These are phyloP conservation scores for Drosophila parvula DNA, from an alignment of 1,140 invertebrate species.

Conservation along the genomic window DNA sequence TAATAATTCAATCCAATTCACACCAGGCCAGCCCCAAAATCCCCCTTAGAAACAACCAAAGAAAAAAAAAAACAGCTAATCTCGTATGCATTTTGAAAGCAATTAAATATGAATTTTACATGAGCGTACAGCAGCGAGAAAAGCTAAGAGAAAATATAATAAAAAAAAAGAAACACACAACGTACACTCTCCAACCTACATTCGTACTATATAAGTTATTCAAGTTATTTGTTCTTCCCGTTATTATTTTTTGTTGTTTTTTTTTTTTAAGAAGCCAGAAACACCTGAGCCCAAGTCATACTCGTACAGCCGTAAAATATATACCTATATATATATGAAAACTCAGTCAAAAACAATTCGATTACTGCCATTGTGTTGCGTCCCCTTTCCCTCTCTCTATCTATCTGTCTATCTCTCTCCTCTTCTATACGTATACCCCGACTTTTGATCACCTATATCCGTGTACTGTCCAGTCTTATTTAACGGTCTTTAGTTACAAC, in stretches of 20 bases:
- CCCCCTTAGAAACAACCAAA: conserved; percentile 13
- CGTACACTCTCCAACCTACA: conserved; percentile 46
- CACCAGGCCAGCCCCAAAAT: conserved; percentile 21
- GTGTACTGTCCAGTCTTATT: conserved; percentile 48
- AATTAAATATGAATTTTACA: conserved; percentile 70
- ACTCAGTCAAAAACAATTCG: conserved; percentile 51
- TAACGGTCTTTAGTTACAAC: conserved; percentile 32
- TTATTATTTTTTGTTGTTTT: background rate
- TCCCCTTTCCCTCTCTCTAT: conserved; percentile 41
- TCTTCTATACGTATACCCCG: conserved; percentile 31
- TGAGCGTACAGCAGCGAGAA: conserved; percentile 42
- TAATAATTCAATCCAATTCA: conserved; percentile 39
- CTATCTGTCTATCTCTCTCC: conserved; percentile 30
- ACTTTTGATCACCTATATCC: conserved; percentile 48
- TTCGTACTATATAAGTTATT: conserved; percentile 50
- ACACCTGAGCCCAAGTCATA: conserved; percentile 58
- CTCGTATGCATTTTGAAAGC: conserved; percentile 65
- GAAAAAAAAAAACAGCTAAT: conserved; percentile 37
- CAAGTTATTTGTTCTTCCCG: conserved; percentile 47
- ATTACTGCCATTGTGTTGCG: conserved; percentile 68
- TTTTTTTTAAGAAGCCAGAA: conserved; percentile 47
- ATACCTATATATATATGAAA: conserved; percentile 34
- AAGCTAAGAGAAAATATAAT: conserved; percentile 26
- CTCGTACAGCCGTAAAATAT: conserved; percentile 40
- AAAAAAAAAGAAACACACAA: conserved; percentile 42